Conservation (phyloP, 2,888 invertebrate genomes). For the Scelioninae gen. 2 region DNA sequence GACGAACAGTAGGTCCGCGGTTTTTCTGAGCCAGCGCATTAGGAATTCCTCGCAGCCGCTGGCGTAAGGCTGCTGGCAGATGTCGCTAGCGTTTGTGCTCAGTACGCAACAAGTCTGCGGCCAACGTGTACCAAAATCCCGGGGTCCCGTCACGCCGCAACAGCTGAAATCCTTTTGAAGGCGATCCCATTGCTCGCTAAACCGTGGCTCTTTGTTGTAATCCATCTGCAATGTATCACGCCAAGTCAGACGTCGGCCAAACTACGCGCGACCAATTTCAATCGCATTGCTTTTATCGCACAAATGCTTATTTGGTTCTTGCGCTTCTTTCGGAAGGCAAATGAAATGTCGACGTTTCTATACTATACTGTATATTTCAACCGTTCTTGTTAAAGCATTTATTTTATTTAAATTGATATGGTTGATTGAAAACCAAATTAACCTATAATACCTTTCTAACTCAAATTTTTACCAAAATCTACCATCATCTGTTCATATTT, state of each 20-base stretch:
- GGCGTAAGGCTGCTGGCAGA: conserved; percentile 69
- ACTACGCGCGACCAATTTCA: no score
- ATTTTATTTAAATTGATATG: no score
- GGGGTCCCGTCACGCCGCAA: conserved; percentile 86
- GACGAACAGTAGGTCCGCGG: conserved; percentile 88
- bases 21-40: conserved; percentile 84
- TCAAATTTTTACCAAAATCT: no score
- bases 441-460: no score
- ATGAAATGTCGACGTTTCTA: no score
- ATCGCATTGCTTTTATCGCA: no score
- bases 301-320: no score
- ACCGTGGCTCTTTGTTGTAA: conserved; percentile 84
- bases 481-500: no score
- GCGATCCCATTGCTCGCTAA: conserved; percentile 87
- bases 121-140: conserved; percentile 70
- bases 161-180: conserved; percentile 85
- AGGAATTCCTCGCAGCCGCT: conserved; percentile 85
- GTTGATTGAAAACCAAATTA: no score
- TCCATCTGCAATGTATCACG: conserved; percentile 76
- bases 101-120: conserved; percentile 71
- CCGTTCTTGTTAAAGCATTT: no score
- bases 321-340: no score
- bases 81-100: conserved; percentile 64
- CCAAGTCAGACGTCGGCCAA: conserved; percentile 17
- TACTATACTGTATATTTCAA: no score